Evolutionary conservation across 2,113 vertebrate species (phyloP).

Genomic region (Promerops cafer): DNA sequence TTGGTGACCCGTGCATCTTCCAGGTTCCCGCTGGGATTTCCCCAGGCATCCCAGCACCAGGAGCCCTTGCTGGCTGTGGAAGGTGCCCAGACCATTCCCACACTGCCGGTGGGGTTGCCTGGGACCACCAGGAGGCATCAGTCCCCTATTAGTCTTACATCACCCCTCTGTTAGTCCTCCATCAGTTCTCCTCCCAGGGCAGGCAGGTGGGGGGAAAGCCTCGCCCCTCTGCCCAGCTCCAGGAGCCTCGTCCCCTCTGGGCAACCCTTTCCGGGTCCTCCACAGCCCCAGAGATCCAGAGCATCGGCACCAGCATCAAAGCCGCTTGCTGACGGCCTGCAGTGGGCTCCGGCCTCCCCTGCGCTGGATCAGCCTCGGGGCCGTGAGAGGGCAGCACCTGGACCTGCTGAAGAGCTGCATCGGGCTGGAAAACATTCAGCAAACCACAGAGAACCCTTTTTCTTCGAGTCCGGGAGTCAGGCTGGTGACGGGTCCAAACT

Average conservation of each 20-base stretch:
- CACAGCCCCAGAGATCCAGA: not conserved
- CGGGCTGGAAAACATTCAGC: not conserved
- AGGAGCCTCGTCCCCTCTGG: not conserved
- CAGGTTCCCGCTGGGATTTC: not conserved
- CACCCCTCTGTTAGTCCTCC: not conserved
- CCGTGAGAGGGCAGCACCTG: not conserved
- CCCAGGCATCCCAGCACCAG: not conserved
- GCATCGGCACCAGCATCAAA: not conserved
- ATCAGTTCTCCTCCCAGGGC: not conserved
- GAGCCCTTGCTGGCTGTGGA: not conserved
- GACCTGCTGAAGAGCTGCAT: not conserved
- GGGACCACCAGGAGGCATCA: slow-evolving; percentile 50
- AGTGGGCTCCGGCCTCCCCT: too few relatives aligned
- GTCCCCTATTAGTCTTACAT: not conserved
- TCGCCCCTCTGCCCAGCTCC: not conserved
- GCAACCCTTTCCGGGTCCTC: not conserved
- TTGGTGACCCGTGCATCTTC: rapidly evolving
- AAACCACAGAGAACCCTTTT: not conserved
- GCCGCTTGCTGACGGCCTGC: not conserved
- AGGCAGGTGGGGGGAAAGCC: not conserved
- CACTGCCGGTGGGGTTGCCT: not conserved
- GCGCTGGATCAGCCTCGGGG: rapidly evolving
- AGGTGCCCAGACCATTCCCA: not conserved
- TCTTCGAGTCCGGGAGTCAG: not conserved
- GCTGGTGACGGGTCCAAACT: not conserved